Conservation (phyloP, 23 tunicate genomes). For the Phallusia fumigata region DNA sequence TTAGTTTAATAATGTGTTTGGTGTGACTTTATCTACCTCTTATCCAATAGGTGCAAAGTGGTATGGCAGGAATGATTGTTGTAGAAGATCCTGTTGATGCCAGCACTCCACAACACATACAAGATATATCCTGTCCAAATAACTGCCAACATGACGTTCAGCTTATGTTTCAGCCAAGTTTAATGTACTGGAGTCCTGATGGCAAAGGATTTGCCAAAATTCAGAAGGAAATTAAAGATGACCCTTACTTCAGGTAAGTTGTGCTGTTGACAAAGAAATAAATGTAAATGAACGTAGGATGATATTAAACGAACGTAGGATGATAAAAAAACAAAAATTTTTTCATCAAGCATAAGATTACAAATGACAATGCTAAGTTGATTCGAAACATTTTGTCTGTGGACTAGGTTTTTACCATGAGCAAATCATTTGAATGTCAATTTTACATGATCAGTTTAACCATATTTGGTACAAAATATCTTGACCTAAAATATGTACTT, state of each 20-base stretch:
- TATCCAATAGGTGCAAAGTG: conserved; percentile 54
- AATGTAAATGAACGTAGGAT: no score
- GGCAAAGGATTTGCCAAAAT: conserved; percentile 56
- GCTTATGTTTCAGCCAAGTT: conserved; percentile 72
- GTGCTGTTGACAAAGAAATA: neutral
- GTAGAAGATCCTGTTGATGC: conserved; percentile 51
- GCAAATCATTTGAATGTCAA: no score
- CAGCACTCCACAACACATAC: conserved; percentile 33
- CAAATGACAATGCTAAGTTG: no score
- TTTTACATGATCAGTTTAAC: no score
- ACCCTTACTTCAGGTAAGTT: conserved; percentile 42
- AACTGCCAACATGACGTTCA: conserved; percentile 64
- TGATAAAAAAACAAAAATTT: neutral
- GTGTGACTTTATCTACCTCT: no score
- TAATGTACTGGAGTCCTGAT: conserved; percentile 28
- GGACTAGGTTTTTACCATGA: no score
- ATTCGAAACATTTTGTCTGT: no score
- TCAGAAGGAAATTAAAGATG: conserved; percentile 55
- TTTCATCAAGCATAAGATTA: no score
- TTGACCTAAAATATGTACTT: no score
- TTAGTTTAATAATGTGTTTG: no score
- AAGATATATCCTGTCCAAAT: conserved; percentile 64
- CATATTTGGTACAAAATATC: no score
- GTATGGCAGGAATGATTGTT: conserved; percentile 75
- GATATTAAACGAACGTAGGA: neutral